Conservation (phyloP, 2,888 invertebrate species). For the Julus scandinavius region DNA sequence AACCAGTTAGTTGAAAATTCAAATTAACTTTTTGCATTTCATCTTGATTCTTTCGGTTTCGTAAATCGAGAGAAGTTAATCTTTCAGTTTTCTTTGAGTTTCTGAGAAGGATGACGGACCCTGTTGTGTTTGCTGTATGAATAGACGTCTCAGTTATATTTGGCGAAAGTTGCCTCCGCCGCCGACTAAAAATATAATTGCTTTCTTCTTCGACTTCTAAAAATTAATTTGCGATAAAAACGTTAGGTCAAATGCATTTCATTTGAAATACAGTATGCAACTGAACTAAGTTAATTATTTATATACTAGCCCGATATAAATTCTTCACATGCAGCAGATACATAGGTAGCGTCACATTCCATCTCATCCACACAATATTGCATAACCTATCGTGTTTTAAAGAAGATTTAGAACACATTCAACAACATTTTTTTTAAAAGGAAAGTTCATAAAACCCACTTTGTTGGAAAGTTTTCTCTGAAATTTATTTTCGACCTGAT, state of each 20-base stretch:
- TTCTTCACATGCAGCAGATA: slow-evolving; percentile 52
- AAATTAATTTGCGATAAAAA: background rate
- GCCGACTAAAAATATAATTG: slow-evolving; percentile 49
- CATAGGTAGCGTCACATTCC: slow-evolving; percentile 51
- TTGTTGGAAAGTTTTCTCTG: slow-evolving; percentile 64
- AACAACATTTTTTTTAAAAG: background rate
- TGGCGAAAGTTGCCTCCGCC: background rate
- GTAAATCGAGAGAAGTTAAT: background rate
- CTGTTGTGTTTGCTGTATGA: background rate
- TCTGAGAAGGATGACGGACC: background rate
- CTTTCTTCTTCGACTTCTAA: slow-evolving; percentile 46
- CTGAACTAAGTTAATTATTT: background rate
- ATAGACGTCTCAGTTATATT: background rate
- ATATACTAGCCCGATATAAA: slow-evolving; percentile 18
- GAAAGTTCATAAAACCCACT: slow-evolving; percentile 58
- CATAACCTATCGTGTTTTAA: slow-evolving; percentile 35
- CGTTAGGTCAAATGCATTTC: background rate
- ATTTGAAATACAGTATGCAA: background rate
- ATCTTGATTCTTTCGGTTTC: background rate
- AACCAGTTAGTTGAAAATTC: slow-evolving; percentile 50
- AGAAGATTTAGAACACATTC: background rate
- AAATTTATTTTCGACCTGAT: slow-evolving; percentile 60
- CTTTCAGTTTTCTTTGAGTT: background rate
- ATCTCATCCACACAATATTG: slow-evolving; percentile 50
- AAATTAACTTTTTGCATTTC: slow-evolving; percentile 45